Evolutionary conservation across 2,113 vertebrate genomes (phyloP).

Genomic region (Xiphorhynchus elegans): DNA sequence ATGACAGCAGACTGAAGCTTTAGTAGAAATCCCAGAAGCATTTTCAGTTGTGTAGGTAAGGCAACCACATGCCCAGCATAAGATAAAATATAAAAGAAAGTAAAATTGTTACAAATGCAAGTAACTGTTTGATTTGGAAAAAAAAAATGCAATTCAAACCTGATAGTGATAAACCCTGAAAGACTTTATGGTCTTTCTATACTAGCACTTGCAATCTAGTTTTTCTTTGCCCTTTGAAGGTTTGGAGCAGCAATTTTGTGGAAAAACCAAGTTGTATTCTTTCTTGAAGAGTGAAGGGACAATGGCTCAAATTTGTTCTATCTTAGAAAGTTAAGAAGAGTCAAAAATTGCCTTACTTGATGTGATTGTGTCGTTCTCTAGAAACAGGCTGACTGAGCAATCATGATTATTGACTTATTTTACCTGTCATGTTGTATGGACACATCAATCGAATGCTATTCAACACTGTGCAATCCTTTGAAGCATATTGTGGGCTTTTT

Average conservation of each 20-base stretch:
- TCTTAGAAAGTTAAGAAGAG: not conserved
- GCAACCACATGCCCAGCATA: not conserved
- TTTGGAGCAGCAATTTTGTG: not conserved
- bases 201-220: not conserved
- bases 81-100: not conserved
- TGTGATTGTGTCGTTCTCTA: not conserved
- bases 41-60: slow-evolving; percentile 43
- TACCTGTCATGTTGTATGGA: not conserved
- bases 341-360: not conserved
- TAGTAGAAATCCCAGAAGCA: slow-evolving; percentile 1
- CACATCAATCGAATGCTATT: not conserved
- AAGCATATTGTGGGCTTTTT: not conserved
- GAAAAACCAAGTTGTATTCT: not conserved
- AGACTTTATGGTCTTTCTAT: not conserved
- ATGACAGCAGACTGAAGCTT: slow-evolving; percentile 15
- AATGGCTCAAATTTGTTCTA: not conserved
- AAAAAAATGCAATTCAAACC: not conserved
- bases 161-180: not conserved
- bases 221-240: not conserved
- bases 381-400: not conserved
- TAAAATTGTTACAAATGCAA: not conserved
- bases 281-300: not conserved
- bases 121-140: not conserved
- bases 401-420: not conserved
- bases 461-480: not conserved